A percentile compares a stretch with the other conserved stretches of the same genome.
phyloP scores from a whole-genome alignment of 2,888 invertebrate species.

The Craniophora ligustri region DNA sequence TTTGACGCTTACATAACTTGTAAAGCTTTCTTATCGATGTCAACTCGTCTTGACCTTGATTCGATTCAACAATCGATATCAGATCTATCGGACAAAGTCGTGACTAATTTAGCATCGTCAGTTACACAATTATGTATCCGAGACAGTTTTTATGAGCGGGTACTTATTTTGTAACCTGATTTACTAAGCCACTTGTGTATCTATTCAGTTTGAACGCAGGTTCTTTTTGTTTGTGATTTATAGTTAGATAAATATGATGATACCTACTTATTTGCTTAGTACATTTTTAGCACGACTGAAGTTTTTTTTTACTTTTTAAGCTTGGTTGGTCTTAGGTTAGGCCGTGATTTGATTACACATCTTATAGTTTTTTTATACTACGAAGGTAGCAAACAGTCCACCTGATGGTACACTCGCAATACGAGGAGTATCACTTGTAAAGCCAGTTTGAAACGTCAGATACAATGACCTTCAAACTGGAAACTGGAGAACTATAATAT shows the following conservation, averaged over 20 bases:
- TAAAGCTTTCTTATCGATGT: constrained; percentile 1
- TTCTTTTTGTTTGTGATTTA: not conserved
- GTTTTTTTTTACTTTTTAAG: too few relatives aligned
- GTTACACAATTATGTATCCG: constrained; percentile 10
- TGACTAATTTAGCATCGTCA: constrained; percentile 4
- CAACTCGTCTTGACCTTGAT: constrained; percentile 36
- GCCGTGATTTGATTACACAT: too few relatives aligned
- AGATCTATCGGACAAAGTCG: not conserved
- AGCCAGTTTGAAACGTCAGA: too few relatives aligned
- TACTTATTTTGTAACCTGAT: not conserved
- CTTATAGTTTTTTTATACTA: too few relatives aligned
- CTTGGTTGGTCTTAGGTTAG: too few relatives aligned
- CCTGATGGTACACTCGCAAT: too few relatives aligned
- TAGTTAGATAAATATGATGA: not conserved
- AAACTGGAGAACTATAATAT: too few relatives aligned
- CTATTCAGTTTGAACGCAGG: not conserved
- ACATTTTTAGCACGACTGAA: too few relatives aligned
- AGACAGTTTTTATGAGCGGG: not conserved
- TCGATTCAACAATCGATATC: constrained; percentile 10
- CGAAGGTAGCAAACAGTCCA: too few relatives aligned
- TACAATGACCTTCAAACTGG: too few relatives aligned
- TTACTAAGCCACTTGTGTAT: not conserved
- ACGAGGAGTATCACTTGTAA: too few relatives aligned
- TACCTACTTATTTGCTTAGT: too few relatives aligned
- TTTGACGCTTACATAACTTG: constrained; percentile 15